Base-by-base conservation (phyloP, 2,113 vertebrate genomes). In the Plectropomus leopardus region DNA sequence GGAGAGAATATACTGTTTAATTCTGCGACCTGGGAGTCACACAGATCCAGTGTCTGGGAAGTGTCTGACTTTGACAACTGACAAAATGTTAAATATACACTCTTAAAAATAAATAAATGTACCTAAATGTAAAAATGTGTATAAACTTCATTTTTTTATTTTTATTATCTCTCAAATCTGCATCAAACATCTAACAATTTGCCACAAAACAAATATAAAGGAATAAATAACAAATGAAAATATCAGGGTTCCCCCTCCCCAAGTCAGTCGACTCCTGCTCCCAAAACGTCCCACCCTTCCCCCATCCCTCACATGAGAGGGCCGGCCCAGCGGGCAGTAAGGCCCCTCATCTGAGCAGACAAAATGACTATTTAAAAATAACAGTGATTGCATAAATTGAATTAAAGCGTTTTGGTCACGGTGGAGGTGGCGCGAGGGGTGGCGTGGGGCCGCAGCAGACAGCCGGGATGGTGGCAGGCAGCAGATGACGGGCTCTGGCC, bases 311-410 rank as follows among this genome's bases (percentile, higher is more conserved):
- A 90, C 86, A 91, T 88, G 85, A 91, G 90, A 86, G 77, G 88
- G 82, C 78, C 82, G 74, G 87, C 91, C 92, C 92, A 93, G 89
- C 87, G 84, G 91, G 88, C 92, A 92, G 88, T 47, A 85, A 95
- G 94, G 94, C 95, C 84, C 96, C 96, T 97, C 92, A 89, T 95
- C 83, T 93, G 89, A 95, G 95, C 88, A 98, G 97, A 98, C 97
- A 95, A 95, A 95, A 98, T 96, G 97, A 98, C 96, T 98, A 98
- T 99, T 98, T 99, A 98, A 99, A 99, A 97, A 98, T 98, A 98
- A 98, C 97, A 94, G 94, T 93, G 97, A 98, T 98, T 97, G 98
- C 97, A 99, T 99, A 98, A 98, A 98, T 98, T 98, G 97, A 99
- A 99, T 99, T 99, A 99, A 96, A 96, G 95, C 95, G 92, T 97